Evolutionary conservation across 2,888 invertebrate species (phyloP), one percentile per base, ranked within the genome.

Genomic region (Lordiphosa fenestrarum): DNA sequence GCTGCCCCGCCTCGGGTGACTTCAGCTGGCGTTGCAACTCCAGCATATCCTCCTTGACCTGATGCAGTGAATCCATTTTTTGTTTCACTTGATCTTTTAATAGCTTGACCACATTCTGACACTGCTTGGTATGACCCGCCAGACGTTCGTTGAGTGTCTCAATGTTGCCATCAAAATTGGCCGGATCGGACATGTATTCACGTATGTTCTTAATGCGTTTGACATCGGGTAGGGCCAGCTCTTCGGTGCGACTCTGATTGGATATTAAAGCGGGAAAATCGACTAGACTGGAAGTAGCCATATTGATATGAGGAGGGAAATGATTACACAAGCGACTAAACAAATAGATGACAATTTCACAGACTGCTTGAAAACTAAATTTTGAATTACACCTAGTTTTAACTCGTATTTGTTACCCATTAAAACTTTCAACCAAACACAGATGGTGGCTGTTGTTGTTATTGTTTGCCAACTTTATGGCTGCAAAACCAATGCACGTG

Each of bases 401-500:
- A 30, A 30, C 30, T 30, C 30, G 9, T 30, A 30, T 30, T 30
- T 30, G 30, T 30, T 30, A 9, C 30, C 7, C 9, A 30, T 30
- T 30, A 30, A 30, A 30, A 30, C 9, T 30, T 30, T 1, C 30
- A 30, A 9, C 7, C 30, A 30, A 0, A 0, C 30, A 30, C 30
- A 30, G 30, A 9, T 30, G 30, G 9, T 9, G 30, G 41, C 59
- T 56, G 41, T 23, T 23, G 5, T 23, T 25, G 25, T n/a, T n/a
- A n/a, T n/a, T n/a, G n/a, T n/a, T n/a, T n/a, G n/a, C n/a, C n/a
- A n/a, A n/a, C n/a, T n/a, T n/a, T n/a, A n/a, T n/a, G 75, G 63
- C 49, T 61, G 60, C 40, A 60, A 58, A 60, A 30, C 49, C 71
- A 68, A 66, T 58, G 65, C 77, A 76, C 67, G 73, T 81, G 69